Evolutionary conservation across 92 coral and sea anemone species (phyloP).

Genomic region (Palythoa caribaeorum): DNA sequence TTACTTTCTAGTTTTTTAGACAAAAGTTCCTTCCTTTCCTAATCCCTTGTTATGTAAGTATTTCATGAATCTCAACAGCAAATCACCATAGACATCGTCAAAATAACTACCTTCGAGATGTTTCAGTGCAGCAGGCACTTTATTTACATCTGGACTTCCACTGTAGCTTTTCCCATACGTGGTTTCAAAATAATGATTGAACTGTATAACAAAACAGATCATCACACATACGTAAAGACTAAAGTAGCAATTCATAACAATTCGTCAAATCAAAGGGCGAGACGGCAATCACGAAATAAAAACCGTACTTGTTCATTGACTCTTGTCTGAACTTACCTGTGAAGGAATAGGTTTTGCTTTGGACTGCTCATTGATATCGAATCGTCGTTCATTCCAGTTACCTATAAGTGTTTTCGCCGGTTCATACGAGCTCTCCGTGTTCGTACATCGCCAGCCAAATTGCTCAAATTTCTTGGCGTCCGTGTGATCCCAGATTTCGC

Average conservation of each 20-base stretch:
- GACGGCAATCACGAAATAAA: too few relatives aligned
- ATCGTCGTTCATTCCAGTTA: constrained; percentile 97
- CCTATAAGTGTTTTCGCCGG: constrained; percentile 88
- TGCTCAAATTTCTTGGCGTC: constrained; percentile 91
- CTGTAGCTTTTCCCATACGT: constrained; percentile 78
- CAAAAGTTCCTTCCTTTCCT: too few relatives aligned
- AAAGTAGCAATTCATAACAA: background rate
- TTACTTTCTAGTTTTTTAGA: too few relatives aligned
- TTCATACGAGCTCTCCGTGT: constrained; percentile 88
- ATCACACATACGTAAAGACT: too few relatives aligned
- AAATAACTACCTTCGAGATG: constrained; percentile 77
- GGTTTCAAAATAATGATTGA: constrained; percentile 91
- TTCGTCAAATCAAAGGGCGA: background rate
- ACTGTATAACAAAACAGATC: constrained; percentile 54
- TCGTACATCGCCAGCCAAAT: constrained; percentile 99
- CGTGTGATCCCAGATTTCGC: constrained; percentile 99
- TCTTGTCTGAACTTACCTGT: constrained; percentile 59
- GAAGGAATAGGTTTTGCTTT: constrained; percentile 97
- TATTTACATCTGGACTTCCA: constrained; percentile 53
- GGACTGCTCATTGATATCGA: constrained; percentile 86
- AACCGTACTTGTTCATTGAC: too few relatives aligned
- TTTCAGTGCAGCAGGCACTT: constrained; percentile 79
- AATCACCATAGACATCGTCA: background rate
- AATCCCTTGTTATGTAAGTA: too few relatives aligned
- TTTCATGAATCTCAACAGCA: too few relatives aligned